Percentiles rank a stretch among this genome's conserved stretches.
Conservation (phyloP, 2,113 vertebrate species). For the Corythornis cristatus region DNA sequence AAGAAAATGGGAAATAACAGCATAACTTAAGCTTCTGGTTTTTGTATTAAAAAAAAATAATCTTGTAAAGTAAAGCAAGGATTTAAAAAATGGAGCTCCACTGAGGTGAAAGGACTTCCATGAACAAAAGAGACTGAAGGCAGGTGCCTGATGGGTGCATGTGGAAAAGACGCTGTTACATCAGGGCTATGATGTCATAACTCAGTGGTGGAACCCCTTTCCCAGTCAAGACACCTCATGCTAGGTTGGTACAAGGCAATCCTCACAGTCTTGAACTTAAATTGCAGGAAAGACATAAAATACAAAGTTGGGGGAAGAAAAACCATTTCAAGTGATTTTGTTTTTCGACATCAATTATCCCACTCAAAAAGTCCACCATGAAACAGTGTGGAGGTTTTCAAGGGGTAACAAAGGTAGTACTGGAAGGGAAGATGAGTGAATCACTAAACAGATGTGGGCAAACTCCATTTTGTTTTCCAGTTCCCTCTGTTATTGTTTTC, state of each 20-base stretch:
- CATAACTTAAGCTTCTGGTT: not conserved
- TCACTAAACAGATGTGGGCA: not conserved
- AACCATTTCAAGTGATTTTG: not conserved
- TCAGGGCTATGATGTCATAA: rapidly evolving
- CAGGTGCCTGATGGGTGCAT: rapidly evolving
- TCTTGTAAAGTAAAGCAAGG: not conserved
- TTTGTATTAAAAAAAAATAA: not conserved
- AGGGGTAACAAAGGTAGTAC: not conserved
- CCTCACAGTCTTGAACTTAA: not conserved
- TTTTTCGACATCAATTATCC: not conserved
- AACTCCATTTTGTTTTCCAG: not conserved
- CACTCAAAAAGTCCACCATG: not conserved
- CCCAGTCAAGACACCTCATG: not conserved
- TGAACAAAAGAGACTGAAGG: not conserved
- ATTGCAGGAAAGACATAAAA: not conserved
- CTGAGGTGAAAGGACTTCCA: no score
- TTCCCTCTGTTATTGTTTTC: not conserved
- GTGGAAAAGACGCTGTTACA: rapidly evolving
- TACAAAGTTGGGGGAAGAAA: rapidly evolving
- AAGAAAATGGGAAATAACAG: not conserved
- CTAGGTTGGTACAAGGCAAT: not conserved
- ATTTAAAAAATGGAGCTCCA: not conserved
- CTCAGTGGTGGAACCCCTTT: not conserved
- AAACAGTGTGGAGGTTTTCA: not conserved
- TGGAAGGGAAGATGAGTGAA: not conserved